Evolutionary conservation across 2,797 vertebrate species (phyloP), one percentile per base, ranked within the genome.

Genomic region (Falco naumanni): DNA sequence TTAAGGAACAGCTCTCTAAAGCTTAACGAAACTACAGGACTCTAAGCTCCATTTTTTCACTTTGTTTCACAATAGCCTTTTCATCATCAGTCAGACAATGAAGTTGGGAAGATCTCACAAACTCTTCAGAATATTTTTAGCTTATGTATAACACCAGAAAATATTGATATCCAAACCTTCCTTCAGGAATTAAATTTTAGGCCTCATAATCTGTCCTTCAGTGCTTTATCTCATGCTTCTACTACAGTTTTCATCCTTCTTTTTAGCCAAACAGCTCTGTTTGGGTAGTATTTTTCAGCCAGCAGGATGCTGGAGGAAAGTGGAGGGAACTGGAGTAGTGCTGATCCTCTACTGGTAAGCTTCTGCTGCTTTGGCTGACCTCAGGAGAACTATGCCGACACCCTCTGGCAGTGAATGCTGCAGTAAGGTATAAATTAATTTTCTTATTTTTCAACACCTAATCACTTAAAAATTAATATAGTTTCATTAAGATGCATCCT

Each of bases 21-120:
- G 1, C 43, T 78, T 95, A 94, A 90, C 91, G 48, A 93, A 96
- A 82, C 88, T 85, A 69, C 28, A 60, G 53, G 17, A 4, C 7
- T 65, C 16, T 81, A 71, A 79, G 10, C 34, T 82, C 16, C 0
- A 31, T 82, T 92, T 94, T 94, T 84, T 39, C 16, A 41, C 20
- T 89, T 95, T 0, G 5, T 84, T 90, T 94, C 79, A 65, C 41
- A 93, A 51, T 79, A 66, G 63, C 29, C 12, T 74, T 54, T 72
- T 79, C 45, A 87, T 75, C 93, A 78, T 51, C 48, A 79, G 47
- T 78, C 24, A n/a, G 76, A 16, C 5, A 48, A 24, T 34, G 45
- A 86, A 87, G 18, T 2, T 69, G 24, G 11, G 41, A 91, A 90
- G 26, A 91, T 76, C 18, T 61, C 43, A 68, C 5, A 76, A 34